phyloP scores from a whole-genome alignment of 2,888 invertebrate species.

The Enchytraeus crypticus region DNA sequence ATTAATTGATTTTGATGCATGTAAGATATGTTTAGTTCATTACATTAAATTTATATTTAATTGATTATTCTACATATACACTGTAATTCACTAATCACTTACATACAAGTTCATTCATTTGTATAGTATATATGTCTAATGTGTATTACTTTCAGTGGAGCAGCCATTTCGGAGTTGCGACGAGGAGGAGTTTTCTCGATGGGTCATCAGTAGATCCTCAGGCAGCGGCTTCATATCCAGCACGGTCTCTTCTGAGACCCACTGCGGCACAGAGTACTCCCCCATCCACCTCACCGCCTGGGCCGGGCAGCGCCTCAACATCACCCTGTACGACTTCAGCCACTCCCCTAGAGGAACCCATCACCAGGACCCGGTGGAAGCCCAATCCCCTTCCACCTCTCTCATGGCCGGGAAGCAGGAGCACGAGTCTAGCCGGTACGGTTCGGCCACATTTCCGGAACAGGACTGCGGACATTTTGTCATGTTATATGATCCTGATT shows the following conservation, averaged over 20 bases:
- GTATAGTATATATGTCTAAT: background rate
- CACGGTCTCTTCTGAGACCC: background rate
- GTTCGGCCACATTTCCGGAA: background rate
- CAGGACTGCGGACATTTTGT: conserved; percentile 4
- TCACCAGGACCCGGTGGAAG: too few relatives aligned
- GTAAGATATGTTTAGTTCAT: too few relatives aligned
- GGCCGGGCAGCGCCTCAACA: conserved; percentile 14
- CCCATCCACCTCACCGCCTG: conserved; percentile 5
- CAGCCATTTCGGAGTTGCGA: background rate
- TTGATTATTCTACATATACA: too few relatives aligned
- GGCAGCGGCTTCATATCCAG: conserved; percentile 6
- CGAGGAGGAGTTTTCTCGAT: background rate
- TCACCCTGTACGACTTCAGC: conserved; percentile 17
- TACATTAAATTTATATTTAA: too few relatives aligned
- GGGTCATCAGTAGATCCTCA: background rate
- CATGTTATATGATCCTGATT: conserved; percentile 2
- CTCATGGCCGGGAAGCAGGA: background rate
- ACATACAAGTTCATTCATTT: too few relatives aligned
- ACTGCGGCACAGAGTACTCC: conserved; percentile 6
- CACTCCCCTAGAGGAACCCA: background rate
- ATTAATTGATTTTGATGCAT: too few relatives aligned
- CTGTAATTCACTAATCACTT: too few relatives aligned
- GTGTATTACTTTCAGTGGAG: background rate
- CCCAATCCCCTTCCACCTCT: background rate
- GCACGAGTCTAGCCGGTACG: background rate